Base-by-base conservation (phyloP, 2,888 invertebrate species). In the Athetis lepigone region DNA sequence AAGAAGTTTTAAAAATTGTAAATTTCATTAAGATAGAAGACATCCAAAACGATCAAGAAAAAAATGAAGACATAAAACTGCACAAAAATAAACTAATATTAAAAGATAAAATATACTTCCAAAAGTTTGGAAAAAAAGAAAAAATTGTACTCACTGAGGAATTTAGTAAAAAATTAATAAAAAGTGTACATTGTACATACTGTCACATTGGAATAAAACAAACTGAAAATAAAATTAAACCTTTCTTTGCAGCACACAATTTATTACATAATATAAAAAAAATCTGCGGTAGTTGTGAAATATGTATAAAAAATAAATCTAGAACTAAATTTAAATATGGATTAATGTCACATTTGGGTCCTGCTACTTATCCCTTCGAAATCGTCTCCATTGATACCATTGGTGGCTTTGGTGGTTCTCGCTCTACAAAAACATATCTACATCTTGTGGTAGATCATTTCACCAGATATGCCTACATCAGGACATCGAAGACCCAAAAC, bases 371-470 rank as follows among this genome's bases (percentile, higher is more conserved):
- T 0, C 51, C 25, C 0, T 40, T 51, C 1, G 18, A 51, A 40
- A 51, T 51, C 7, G 18, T 40, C 0, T 51, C 49, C 13, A 51
- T 51, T 25, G 51, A 51, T 1, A 51, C 51, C 4, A 39, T 51
- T 0, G 51, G 51, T 0, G 39, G 25, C 18, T 27, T 51, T 27
- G 39, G 39, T 25, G 27, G 51, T 1, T 0, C 39, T 0, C 18
- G 50, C 8, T 51, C 50, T 0, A 51, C 50, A 0, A 50, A 50
- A 23, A 50, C 36, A 11, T 50, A 37, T 18, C 16, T 39, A 8
- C 37, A 51, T 2, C 50, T 51, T 16, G 0, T 51, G 1, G 37
- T 51, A 5, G 37, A 51, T 1, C 50, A 51, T 2, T 51, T 39
- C 16, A 51, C 37, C 0, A 3, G 50, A 4, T 51, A 51, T 7